Evolutionary conservation across 2,113 vertebrate species (phyloP), one percentile per base, ranked within the genome.

Genomic region (Cephalopholis sonnerati): DNA sequence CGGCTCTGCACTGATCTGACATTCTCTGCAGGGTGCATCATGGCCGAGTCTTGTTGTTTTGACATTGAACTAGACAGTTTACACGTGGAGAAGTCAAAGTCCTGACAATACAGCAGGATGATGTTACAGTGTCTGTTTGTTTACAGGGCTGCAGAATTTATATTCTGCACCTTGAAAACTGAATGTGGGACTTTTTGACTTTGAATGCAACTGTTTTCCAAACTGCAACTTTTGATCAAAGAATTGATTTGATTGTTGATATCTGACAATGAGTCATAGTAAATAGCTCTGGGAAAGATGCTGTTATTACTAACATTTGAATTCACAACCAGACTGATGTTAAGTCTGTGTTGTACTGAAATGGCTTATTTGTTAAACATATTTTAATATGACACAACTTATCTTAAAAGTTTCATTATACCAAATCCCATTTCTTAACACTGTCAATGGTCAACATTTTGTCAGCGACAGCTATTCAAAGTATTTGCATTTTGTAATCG

Each of bases 401-500:
- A 63, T 63, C 59, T 62, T 64, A 12, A 44, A 44, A 9, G 1
- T 44, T 44, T 44, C 41, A 44, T 44, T 44, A 44, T 44, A 9
- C 41, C 41, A 44, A 44, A 44, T 44, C 8, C 41, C 41, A 44
- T 44, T 44, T 44, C 7, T 44, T 44, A 44, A 44, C 10, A 44
- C 41, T 44, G 7, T 36, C 36, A 4, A 11, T 44, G 41, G 41
- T 44, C 9, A 3, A 9, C 41, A 44, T 65, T 65, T 64, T 48
- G 20, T 48, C 64, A 48, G 24, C 2, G 46, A 29, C 9, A 50
- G 65, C 24, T 50, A 29, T 29, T 67, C 9, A 5, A 20, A 25
- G 17, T 29, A 67, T 67, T 67, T 50, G 65, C 24, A 67, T 27
- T 50, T 16, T 20, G 46, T 50, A 67, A 50, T 67, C 50, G 25